Evolutionary conservation across 2,888 invertebrate species (phyloP), one percentile per base, ranked within the genome.

Genomic region (Schizaphis graminum): DNA sequence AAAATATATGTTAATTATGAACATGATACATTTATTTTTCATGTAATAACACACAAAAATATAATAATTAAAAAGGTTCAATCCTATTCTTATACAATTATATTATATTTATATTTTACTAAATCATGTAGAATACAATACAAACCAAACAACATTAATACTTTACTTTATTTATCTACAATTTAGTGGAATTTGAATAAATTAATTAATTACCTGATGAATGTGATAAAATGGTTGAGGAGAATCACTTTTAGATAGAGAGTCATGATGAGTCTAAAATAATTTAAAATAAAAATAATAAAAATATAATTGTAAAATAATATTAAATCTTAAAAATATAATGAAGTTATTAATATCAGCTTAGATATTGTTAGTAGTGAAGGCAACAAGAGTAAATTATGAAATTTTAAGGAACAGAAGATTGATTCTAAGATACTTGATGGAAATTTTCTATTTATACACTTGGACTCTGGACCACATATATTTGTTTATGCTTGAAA

Each of bases 171-270:
- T 67, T 35, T 16, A 35, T 35, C n/a, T 1, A 0, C 7, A 35
- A 67, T 16, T 67, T 67, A n/a, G n/a, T 16, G 5, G n/a, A n/a
- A 77, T 35, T 41, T 35, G 3, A 35, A 35, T 16, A 35, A 35
- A 77, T 35, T 8, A 77, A 3, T 61, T 0, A 53, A 85, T 85
- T 95, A 95, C 94, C 91, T 94, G 94, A 94, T 95, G 94, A 86
- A 95, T 91, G 61, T 95, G 94, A 94, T 94, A 95, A 77, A 94
- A 94, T 89, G 94, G 94, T 49, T 93, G 94, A 86, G 95, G 91
- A 49, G 94, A 94, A 67, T 93, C 93, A 93, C 94, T 94, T 91
- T 94, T 94, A 90, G 91, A 91, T 16, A 94, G 93, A 84, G 94
- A 94, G 61, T 93, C 91, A 67, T 91, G 87, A 47, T 88, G 61